These are phyloP conservation scores for Myripristis murdjan DNA, from an alignment of 2,797 vertebrate genomes.

Conservation along the genomic window DNA sequence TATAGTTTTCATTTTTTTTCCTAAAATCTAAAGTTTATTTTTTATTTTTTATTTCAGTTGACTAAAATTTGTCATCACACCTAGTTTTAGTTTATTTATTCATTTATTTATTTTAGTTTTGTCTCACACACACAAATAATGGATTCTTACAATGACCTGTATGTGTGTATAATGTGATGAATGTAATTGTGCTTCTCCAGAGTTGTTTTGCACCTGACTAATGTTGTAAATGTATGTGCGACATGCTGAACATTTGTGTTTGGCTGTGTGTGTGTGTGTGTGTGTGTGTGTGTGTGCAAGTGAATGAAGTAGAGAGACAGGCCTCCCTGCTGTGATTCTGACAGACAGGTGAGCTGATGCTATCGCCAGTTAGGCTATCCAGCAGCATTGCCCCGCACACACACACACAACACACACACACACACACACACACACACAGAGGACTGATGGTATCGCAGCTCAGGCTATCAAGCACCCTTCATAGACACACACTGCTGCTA, in stretches of 20 bases:
- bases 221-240: slow-evolving; percentile 30
- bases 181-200: neutral
- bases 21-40: too few species aligned
- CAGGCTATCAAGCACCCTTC: slow-evolving; percentile 46
- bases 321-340: slow-evolving; percentile 8
- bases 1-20: too few species aligned
- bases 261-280: slow-evolving; percentile 27
- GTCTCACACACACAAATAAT: slow-evolving; percentile 46
- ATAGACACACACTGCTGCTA: slow-evolving; percentile 35
- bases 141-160: slow-evolving; percentile 40
- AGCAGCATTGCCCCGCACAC: neutral
- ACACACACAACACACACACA: slow-evolving; percentile 31
- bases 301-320: slow-evolving; percentile 1
- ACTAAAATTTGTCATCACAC: too few species aligned
- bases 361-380: slow-evolving; percentile 36
- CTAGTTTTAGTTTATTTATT: too few species aligned
- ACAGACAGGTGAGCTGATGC: slow-evolving; percentile 38
- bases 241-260: neutral
- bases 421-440: slow-evolving; percentile 26
- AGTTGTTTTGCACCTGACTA: slow-evolving; percentile 5
- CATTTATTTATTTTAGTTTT: too few species aligned
- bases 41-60: too few species aligned
- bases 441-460: slow-evolving; percentile 47
- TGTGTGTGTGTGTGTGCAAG: slow-evolving; percentile 25
- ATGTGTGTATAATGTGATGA: too few species aligned